Evolutionary conservation across 2,888 invertebrate genomes (phyloP), one percentile per base, ranked within the genome.

Genomic region (Augochlorella aurata): DNA sequence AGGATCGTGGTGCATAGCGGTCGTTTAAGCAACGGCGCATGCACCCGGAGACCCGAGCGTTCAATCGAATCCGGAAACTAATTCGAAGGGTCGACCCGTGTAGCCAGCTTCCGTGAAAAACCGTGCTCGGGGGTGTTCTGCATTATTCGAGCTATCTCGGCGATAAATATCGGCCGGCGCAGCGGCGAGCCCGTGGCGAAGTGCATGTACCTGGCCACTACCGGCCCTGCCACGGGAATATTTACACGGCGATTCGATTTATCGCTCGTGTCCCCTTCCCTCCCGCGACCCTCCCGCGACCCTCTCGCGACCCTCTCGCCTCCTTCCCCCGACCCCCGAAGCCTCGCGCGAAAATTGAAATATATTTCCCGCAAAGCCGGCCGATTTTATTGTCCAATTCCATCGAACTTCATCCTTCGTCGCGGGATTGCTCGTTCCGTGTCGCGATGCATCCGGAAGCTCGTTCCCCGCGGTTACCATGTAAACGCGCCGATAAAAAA

Each of bases 91-190:
- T 76, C 82, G 84, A 84, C 82, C 82, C 83, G 84, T 69, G 75
- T 67, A 63, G 61, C 58, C 69, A 44, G 79, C 63, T 74, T 74
- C 72, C 78, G 77, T 80, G 82, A 86, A 87, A 88, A 88, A 88
- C 73, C 84, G 77, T 75, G 88, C 84, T 81, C 82, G 74, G 67
- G 86, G 81, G 85, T 84, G 84, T 88, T 82, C 83, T 79, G 83
- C 82, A 88, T 90, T 90, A 90, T 88, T 90, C 90, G 87, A 83
- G 85, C 63, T 80, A 88, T 78, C 85, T 77, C 83, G 84, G 18
- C 88, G 88, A 90, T 90, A 90, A 90, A 90, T 90, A 90, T 89
- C 88, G 85, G 70, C 69, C 74, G 66, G 71, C 47, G 54, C 75
- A 52, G 54, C 29, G 68, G 82, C 77, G 45, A 68, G 58, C 82